These are phyloP conservation scores for Parambassis ranga DNA, from an alignment of 2,797 vertebrate genomes.

Conservation along the genomic window DNA sequence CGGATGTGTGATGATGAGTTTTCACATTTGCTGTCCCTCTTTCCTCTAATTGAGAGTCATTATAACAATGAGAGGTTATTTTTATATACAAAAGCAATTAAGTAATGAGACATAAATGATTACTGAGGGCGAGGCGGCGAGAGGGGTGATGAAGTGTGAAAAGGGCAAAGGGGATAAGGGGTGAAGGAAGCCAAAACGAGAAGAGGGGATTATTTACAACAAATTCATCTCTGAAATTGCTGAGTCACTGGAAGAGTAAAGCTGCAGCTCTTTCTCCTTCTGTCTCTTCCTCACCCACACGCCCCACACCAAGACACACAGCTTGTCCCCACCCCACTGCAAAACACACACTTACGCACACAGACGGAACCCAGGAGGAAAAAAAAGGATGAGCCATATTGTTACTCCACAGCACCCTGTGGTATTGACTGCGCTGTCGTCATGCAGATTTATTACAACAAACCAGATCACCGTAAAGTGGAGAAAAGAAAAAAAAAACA, in stretches of 20 bases:
- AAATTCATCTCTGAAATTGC: conserved; percentile 63
- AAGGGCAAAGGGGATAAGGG: conserved; percentile 55
- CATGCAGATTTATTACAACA: conserved; percentile 28
- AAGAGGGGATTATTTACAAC: conserved; percentile 72
- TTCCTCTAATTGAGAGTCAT: conserved; percentile 62
- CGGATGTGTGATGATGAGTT: conserved; percentile 50
- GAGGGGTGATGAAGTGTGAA: conserved; percentile 26
- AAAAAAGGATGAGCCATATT: conserved; percentile 33
- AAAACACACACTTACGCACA: conserved; percentile 22
- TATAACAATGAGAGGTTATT: conserved; percentile 68
- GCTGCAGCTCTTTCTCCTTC: conserved; percentile 42
- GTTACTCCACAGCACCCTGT: conserved; percentile 25
- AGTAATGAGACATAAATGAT: conserved; percentile 71
- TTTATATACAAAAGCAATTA: conserved; percentile 69
- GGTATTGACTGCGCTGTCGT: conserved; percentile 23
- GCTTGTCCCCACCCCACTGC: conserved; percentile 35
- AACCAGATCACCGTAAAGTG: conserved; percentile 12
- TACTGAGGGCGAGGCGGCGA: conserved; percentile 25
- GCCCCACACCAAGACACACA: conserved; percentile 48
- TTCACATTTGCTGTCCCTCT: conserved; percentile 36
- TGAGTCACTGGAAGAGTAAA: conserved; percentile 68
- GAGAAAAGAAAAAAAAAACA: not conserved
- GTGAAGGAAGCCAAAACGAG: conserved; percentile 45
- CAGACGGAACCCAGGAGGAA: conserved; percentile 15
- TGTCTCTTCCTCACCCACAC: conserved; percentile 48